Conservation (phyloP, 2,113 vertebrate genomes). For the Hyaena hyaena region DNA sequence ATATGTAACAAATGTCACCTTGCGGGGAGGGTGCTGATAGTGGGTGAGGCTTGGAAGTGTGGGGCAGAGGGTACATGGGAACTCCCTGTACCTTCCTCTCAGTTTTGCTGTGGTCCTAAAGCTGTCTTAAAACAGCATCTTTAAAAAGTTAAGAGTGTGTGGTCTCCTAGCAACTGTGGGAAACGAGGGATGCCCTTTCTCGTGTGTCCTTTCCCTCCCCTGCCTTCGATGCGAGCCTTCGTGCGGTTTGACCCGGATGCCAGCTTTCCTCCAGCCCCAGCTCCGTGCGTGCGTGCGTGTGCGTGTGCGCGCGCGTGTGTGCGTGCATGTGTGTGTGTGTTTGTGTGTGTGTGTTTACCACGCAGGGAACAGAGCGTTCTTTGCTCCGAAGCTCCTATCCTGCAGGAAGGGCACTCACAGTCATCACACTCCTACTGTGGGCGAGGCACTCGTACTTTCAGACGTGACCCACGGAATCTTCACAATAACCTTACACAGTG, state of each 20-base stretch:
- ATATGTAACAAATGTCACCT: background rate
- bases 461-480: accelerated
- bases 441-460: too few species aligned
- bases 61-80: too few species aligned
- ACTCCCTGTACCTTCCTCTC: background rate
- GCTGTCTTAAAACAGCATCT: background rate
- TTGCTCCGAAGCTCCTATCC: background rate
- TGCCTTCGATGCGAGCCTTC: too few species aligned
- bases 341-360: too few species aligned
- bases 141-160: background rate
- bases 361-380: background rate
- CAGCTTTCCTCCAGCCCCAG: background rate
- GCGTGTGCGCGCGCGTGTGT: background rate
- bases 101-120: background rate
- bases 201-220: accelerated
- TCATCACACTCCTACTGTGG: accelerated
- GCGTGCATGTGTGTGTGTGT: too few species aligned
- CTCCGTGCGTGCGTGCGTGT: background rate
- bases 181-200: background rate
- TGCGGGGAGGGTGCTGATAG: background rate
- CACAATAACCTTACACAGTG: accelerated
- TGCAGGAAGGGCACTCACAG: background rate
- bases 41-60: too few species aligned
- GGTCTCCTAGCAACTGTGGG: background rate
- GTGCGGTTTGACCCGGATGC: too few species aligned